These are phyloP conservation scores for Sebastes hopkinsi DNA, from an alignment of 2,797 vertebrate species.

Conservation along the genomic window DNA sequence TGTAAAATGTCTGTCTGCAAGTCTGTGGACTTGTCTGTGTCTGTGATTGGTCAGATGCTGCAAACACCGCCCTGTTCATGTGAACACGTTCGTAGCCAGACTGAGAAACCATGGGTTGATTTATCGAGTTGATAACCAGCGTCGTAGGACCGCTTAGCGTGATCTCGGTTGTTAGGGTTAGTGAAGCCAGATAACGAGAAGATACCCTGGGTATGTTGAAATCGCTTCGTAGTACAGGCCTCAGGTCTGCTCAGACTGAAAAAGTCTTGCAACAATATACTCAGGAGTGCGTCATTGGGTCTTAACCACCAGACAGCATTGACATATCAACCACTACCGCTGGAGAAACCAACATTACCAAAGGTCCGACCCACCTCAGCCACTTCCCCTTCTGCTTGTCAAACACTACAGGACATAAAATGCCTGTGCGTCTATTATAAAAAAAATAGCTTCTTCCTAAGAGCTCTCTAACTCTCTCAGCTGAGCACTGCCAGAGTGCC, in stretches of 20 bases:
- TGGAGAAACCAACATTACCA: neutral
- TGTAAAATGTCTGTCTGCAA: too few species aligned
- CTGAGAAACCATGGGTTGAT: too few species aligned
- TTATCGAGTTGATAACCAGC: too few species aligned
- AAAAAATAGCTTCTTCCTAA: neutral
- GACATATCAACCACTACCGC: neutral
- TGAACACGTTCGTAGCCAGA: too few species aligned
- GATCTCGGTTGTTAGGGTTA: too few species aligned
- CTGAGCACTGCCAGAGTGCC: neutral
- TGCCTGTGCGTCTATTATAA: too few species aligned
- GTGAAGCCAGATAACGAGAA: too few species aligned
- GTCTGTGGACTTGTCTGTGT: too few species aligned
- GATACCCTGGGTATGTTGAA: too few species aligned
- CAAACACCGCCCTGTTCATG: too few species aligned
- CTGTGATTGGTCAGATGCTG: too few species aligned
- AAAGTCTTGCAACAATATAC: neutral
- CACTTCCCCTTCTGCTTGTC: neutral
- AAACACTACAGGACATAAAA: neutral
- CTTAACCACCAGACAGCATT: neutral
- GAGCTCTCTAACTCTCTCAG: neutral
- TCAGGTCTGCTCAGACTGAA: neutral
- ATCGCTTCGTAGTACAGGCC: neutral
- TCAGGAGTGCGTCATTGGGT: neutral
- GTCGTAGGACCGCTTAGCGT: too few species aligned
- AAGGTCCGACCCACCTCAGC: neutral